These are phyloP conservation scores for Callyntrura sp. DNA, from an alignment of 2,888 invertebrate species.

Conservation along the genomic window DNA sequence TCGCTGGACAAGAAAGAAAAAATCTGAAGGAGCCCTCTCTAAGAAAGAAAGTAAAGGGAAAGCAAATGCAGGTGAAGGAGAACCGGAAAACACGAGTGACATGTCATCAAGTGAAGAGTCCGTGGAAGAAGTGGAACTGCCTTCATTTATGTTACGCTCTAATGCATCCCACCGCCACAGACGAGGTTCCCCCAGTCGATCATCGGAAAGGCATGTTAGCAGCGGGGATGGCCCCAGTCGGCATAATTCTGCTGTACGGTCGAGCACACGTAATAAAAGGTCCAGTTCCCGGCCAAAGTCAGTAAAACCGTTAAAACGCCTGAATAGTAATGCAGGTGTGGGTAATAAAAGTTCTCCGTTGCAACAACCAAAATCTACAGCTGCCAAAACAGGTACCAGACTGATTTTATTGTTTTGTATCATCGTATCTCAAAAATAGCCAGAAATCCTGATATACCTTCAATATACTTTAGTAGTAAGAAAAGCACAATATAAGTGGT, in stretches of 20 bases:
- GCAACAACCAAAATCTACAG: constrained; percentile 14
- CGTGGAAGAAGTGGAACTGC: constrained; percentile 62
- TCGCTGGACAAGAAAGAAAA: constrained; percentile 67
- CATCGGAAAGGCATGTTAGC: constrained; percentile 17
- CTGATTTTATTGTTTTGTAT: neutral
- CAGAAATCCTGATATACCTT: too few species aligned
- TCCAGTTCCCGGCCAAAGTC: constrained; percentile 49
- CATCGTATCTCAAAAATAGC: too few species aligned
- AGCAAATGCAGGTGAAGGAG: constrained; percentile 35
- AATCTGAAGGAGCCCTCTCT: neutral
- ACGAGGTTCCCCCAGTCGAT: constrained; percentile 30
- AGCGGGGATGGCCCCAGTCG: constrained; percentile 3
- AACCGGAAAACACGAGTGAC: constrained; percentile 36
- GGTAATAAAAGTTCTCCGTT: neutral
- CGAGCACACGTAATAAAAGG: constrained; percentile 2
- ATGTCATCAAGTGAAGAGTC: constrained; percentile 49
- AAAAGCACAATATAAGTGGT: too few species aligned
- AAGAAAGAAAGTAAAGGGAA: constrained; percentile 2
- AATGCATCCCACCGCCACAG: neutral
- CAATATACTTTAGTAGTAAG: too few species aligned
- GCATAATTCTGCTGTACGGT: constrained; percentile 27
- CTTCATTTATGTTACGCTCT: constrained; percentile 60
- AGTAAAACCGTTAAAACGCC: constrained; percentile 48
- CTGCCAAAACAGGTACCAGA: constrained; percentile 9
- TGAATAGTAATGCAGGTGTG: constrained; percentile 35